These are phyloP conservation scores for Chromobotia macracanthus DNA, from an alignment of 2,797 vertebrate species.

Conservation along the genomic window DNA sequence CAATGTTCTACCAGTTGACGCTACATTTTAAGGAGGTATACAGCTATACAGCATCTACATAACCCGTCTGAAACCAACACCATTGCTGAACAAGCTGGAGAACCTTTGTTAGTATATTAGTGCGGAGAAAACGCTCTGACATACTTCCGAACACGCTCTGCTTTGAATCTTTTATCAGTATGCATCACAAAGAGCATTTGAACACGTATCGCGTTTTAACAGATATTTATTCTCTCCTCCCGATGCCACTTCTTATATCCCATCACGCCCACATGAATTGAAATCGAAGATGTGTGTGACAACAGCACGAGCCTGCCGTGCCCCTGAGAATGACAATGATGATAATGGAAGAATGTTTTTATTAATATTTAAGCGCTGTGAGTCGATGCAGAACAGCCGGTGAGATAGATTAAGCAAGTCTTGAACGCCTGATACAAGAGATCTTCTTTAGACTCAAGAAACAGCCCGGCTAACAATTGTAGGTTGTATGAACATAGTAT, in stretches of 20 bases:
- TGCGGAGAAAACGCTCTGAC: not conserved
- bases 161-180: conserved; percentile 34
- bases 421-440: not conserved
- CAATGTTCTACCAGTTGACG: no score
- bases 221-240: conserved; percentile 27
- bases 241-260: not conserved
- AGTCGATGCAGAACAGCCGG: not conserved
- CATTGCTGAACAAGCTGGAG: not conserved
- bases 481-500: no score
- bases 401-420: conserved; percentile 1
- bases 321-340: conserved; percentile 40
- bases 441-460: not conserved
- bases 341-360: conserved; percentile 48
- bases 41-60: no score
- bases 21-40: not conserved
- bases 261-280: conserved; percentile 41
- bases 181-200: not conserved
- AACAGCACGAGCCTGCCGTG: conserved; percentile 23
- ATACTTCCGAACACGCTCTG: not conserved
- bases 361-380: conserved; percentile 54
- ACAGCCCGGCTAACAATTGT: no score
- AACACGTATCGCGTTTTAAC: conserved; percentile 32
- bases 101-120: conserved; percentile 1
- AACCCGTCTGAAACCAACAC: not conserved
- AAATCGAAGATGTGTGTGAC: conserved; percentile 53